A percentile compares a stretch with the other conserved stretches of the same genome.
Evolutionary conservation across 2,888 invertebrate genomes (phyloP).

Genomic region (Dolomedes plantarius): DNA sequence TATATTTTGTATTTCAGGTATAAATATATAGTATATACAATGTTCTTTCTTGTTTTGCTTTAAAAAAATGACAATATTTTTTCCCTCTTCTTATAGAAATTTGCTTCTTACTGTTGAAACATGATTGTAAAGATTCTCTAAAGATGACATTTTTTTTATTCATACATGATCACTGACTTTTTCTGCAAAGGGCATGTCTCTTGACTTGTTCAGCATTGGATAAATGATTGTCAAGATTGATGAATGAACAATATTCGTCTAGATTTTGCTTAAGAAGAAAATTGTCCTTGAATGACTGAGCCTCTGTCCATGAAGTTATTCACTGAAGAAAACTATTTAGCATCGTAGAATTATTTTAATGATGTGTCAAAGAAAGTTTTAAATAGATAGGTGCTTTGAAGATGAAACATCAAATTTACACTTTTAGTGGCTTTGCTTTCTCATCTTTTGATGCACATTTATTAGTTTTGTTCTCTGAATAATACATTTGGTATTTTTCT

Average conservation of each 20-base stretch:
- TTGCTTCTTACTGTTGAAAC: not conserved
- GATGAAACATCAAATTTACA: conserved; percentile 37
- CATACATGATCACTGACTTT: not conserved
- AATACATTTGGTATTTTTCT: not conserved
- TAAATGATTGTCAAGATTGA: not conserved
- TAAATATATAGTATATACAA: too few species aligned
- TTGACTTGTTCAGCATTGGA: not conserved
- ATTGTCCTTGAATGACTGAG: conserved; percentile 14
- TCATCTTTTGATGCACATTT: conserved; percentile 39
- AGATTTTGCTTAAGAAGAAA: not conserved
- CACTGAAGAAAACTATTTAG: conserved; percentile 25
- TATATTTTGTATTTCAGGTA: too few species aligned
- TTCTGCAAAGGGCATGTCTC: not conserved
- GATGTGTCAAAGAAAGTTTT: conserved; percentile 44
- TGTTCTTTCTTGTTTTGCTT: too few species aligned
- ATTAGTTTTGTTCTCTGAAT: not conserved
- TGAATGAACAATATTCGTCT: not conserved
- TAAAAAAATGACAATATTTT: too few species aligned
- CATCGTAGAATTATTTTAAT: conserved; percentile 27
- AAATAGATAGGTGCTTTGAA: conserved; percentile 51
- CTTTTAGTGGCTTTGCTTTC: conserved; percentile 34
- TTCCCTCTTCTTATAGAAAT: too few species aligned
- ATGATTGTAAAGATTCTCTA: not conserved
- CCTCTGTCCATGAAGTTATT: conserved; percentile 46
- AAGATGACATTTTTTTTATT: not conserved